Evolutionary conservation across 2,888 invertebrate species (phyloP).

Genomic region (Nysson spinosus): DNA sequence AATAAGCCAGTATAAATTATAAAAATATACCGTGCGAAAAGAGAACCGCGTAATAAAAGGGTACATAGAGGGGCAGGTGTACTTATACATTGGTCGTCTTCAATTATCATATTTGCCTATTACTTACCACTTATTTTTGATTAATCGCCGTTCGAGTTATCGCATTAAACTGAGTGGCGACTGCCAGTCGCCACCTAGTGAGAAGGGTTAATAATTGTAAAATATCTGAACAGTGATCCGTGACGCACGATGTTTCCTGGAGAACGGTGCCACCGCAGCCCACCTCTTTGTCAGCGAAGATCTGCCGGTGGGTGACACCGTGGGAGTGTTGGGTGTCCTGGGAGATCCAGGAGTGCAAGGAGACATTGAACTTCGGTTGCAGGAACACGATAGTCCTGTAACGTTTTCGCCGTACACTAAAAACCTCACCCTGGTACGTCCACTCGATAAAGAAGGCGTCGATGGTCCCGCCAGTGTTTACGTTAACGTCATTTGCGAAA

Average conservation of each 20-base stretch:
- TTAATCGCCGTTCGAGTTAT: too few species aligned
- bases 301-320: slow-evolving; percentile 86
- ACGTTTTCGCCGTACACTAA: slow-evolving; percentile 87
- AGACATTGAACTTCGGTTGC: slow-evolving; percentile 87
- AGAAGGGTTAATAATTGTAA: neutral
- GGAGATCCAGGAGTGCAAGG: slow-evolving; percentile 88
- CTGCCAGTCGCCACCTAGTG: neutral
- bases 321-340: slow-evolving; percentile 88
- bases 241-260: slow-evolving; percentile 93
- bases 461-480: slow-evolving; percentile 91
- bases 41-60: too few species aligned
- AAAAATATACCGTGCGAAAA: too few species aligned
- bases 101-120: too few species aligned
- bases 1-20: too few species aligned
- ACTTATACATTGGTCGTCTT: too few species aligned
- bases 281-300: slow-evolving; percentile 95
- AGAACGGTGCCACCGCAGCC: slow-evolving; percentile 93
- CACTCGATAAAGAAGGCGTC: slow-evolving; percentile 91
- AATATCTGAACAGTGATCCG: slow-evolving; percentile 80
- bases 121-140: too few species aligned
- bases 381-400: slow-evolving; percentile 89
- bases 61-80: too few species aligned
- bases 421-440: slow-evolving; percentile 87
- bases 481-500: slow-evolving; percentile 91
- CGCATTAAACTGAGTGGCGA: too few species aligned